A percentile compares a stretch with the other conserved stretches of the same genome.
phyloP scores from a whole-genome alignment of 2,888 invertebrate genomes.

The Sclerodermus sp. region DNA sequence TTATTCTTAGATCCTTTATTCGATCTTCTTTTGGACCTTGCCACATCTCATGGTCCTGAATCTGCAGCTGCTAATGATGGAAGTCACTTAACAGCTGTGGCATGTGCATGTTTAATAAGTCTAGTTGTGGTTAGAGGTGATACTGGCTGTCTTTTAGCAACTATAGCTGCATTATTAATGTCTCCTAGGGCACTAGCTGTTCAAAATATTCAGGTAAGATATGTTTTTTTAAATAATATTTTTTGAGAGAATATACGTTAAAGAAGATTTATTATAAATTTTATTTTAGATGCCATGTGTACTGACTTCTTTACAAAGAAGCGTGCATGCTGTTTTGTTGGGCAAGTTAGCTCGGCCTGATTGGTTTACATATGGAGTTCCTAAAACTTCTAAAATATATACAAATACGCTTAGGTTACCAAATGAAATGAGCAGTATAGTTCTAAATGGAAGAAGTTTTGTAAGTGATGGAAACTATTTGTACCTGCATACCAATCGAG shows the following conservation, averaged over 20 bases:
- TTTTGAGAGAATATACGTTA: not conserved
- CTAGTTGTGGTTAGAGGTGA: slow-evolving; percentile 92
- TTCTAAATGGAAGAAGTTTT: slow-evolving; percentile 64
- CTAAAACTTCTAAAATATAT: slow-evolving; percentile 72
- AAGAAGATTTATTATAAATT: not conserved
- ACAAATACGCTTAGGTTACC: slow-evolving; percentile 65
- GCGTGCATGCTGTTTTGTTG: slow-evolving; percentile 84
- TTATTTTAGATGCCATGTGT: slow-evolving; percentile 76
- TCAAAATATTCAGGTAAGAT: slow-evolving; percentile 74
- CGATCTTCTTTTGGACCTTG: slow-evolving; percentile 79
- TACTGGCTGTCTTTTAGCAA: slow-evolving; percentile 85
- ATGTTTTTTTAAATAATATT: not conserved
- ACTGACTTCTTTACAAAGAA: slow-evolving; percentile 81
- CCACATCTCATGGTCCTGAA: slow-evolving; percentile 69
- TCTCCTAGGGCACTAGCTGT: slow-evolving; percentile 75
- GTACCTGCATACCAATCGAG: slow-evolving; percentile 82
- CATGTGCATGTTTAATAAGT: slow-evolving; percentile 89
- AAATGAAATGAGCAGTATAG: slow-evolving; percentile 59
- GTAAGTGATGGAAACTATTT: slow-evolving; percentile 90
- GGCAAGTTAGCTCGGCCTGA: slow-evolving; percentile 83
- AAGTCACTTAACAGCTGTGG: slow-evolving; percentile 78
- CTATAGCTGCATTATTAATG: slow-evolving; percentile 86
- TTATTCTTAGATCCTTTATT: slow-evolving; percentile 75
- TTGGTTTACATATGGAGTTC: slow-evolving; percentile 88
- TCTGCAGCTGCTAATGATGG: slow-evolving; percentile 66